Evolutionary conservation across 2,888 invertebrate species (phyloP), one percentile per base, ranked within the genome.

Genomic region (Eucera pruinosa): DNA sequence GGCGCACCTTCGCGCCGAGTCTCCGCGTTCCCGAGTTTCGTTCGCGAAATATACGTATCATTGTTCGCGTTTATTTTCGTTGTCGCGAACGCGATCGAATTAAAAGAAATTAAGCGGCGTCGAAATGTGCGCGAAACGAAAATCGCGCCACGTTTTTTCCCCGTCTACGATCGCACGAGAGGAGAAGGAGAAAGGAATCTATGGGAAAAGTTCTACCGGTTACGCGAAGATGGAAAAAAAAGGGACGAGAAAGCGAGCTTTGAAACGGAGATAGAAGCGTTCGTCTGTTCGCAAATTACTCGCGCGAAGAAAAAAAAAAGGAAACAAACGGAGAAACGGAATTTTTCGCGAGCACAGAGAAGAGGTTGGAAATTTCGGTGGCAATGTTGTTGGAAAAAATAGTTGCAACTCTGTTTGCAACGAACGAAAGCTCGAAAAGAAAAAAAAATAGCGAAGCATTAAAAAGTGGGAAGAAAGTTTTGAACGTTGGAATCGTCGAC

Each of bases 251-350:
- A 58, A 27, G 43, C 43, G 27, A 43, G 27, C 27, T 47, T 30
- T 20, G 43, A 47, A 30, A 27, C 15, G 60, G 11, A 47, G 47
- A 30, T 33, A 61, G 61, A 61, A 61, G 47, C 47, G 47, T 61
- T 47, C 33, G 47, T 47, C 33, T 47, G n/a, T n/a, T 47, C 61
- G 20, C n/a, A 47, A 47, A 47, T 61, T 61, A 61, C 61, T 47
- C 23, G 30, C 47, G 15, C 20, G 4, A 20, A n/a, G n/a, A 23
- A 61, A 20, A 47, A 18, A 18, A 13, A 30, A 2, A 48, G 15
- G 20, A 23, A n/a, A 15, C n/a, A 18, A 23, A 0, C 11, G n/a
- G n/a, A 5, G 25, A 45, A 43, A 58, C 13, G 43, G 58, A 45
- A 60, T 48, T 48, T 52, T 45, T 60, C 20, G 27, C 18, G 27